Conservation (phyloP, 2,797 vertebrate genomes). For the Lacerta viridis region DNA sequence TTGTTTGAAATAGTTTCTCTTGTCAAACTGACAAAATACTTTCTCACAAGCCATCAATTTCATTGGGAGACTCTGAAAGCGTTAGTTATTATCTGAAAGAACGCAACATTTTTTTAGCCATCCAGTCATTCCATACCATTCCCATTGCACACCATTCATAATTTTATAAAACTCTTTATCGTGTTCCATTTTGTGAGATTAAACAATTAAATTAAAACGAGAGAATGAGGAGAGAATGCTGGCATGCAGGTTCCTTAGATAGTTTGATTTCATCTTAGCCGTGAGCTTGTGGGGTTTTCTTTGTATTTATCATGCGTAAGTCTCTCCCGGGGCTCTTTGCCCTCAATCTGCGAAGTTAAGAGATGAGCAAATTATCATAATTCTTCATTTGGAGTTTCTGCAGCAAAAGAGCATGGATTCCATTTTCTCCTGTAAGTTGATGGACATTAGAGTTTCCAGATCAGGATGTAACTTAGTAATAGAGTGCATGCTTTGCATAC, state of each 20-base stretch:
- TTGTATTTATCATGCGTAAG: conserved; percentile 36
- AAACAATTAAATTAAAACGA: background rate
- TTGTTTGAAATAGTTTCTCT: background rate
- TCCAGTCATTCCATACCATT: background rate
- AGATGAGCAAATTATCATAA: background rate
- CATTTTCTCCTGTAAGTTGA: background rate
- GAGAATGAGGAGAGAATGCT: background rate
- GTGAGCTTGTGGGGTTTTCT: conserved; percentile 28
- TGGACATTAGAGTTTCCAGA: background rate
- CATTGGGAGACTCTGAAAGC: too few relatives aligned
- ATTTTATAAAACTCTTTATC: background rate
- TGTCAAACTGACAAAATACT: background rate
- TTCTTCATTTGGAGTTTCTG: background rate
- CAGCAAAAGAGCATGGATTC: background rate
- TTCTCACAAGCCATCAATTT: background rate
- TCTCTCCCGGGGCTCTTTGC: conserved; percentile 35
- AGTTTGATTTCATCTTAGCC: background rate
- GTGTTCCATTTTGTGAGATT: background rate
- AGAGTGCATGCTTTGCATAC: background rate
- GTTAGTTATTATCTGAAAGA: background rate
- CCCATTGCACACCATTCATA: background rate
- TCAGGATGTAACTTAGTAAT: background rate
- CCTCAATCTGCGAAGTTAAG: conserved; percentile 35
- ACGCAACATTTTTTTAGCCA: background rate
- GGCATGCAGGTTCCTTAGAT: background rate